Percentiles rank a stretch among this genome's conserved stretches.
These are phyloP conservation scores for Papilio aristodemus DNA, from an alignment of 1,140 invertebrate species.

Conservation along the genomic window DNA sequence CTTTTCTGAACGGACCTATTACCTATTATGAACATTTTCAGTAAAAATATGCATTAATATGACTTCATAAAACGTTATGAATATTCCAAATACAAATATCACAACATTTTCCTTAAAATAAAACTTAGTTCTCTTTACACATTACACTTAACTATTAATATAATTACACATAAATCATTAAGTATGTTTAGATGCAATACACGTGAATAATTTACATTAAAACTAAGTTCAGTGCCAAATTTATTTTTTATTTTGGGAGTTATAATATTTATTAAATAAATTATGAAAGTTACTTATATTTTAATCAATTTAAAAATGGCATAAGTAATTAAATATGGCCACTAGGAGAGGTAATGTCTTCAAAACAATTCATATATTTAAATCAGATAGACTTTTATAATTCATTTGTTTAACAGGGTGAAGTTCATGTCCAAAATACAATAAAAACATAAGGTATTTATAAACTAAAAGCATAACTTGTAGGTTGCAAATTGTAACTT, in stretches of 20 bases:
- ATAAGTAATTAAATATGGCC: conserved; percentile 70
- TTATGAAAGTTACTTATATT: conserved; percentile 49
- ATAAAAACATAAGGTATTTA: not conserved
- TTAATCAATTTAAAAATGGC: conserved; percentile 62
- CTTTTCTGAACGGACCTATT: conserved; percentile 32
- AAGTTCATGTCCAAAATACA: not conserved
- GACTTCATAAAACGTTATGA: conserved; percentile 58
- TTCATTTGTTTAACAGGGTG: not conserved
- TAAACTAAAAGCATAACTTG: not conserved
- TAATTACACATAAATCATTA: conserved; percentile 72
- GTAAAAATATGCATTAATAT: conserved; percentile 36
- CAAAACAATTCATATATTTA: conserved; percentile 8
- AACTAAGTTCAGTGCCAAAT: conserved; percentile 66
- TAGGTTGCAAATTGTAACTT: not conserved
- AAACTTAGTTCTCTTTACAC: conserved; percentile 71
- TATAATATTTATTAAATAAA: conserved; percentile 46
- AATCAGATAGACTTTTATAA: conserved; percentile 1
- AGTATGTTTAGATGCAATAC: conserved; percentile 60
- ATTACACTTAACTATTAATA: conserved; percentile 60
- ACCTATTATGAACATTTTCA: conserved; percentile 29
- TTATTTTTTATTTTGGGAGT: conserved; percentile 51
- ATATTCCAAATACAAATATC: conserved; percentile 80
- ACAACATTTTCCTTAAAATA: conserved; percentile 74
- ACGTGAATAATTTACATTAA: conserved; percentile 69
- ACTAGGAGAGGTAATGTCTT: conserved; percentile 59